Evolutionary conservation across 2,888 invertebrate genomes (phyloP).

Genomic region (Exephanes ischioxanthus): DNA sequence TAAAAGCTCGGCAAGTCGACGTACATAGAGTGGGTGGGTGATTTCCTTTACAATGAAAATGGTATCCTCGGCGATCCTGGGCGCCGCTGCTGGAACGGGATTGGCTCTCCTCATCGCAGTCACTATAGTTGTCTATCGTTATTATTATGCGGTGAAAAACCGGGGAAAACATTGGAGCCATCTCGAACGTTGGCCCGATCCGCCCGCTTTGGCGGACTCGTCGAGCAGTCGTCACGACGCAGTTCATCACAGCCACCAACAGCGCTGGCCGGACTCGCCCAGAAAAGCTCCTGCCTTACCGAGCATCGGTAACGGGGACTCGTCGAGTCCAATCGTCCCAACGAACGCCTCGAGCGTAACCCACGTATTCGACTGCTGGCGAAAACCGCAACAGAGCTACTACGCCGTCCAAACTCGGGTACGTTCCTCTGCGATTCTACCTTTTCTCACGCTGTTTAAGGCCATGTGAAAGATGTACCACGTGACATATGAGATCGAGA

Average conservation of each 20-base stretch:
- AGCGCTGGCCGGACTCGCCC: slow-evolving; percentile 22
- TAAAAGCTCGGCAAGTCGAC: not conserved
- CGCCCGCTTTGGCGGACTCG: slow-evolving; percentile 67
- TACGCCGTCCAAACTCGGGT: slow-evolving; percentile 78
- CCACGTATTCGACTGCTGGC: slow-evolving; percentile 76
- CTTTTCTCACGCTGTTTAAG: not conserved
- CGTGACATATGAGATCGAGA: no score
- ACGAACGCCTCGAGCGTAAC: slow-evolving; percentile 50
- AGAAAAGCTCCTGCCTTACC: not conserved
- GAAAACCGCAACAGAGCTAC: slow-evolving; percentile 76
- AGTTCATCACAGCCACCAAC: slow-evolving; percentile 61
- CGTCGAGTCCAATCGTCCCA: not conserved
- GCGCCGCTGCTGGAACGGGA: slow-evolving; percentile 89
- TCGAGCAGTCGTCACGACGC: slow-evolving; percentile 19
- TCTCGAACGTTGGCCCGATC: slow-evolving; percentile 86
- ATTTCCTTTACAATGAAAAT: slow-evolving; percentile 72
- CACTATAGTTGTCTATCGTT: slow-evolving; percentile 89
- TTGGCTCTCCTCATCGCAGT: slow-evolving; percentile 88
- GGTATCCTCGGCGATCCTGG: slow-evolving; percentile 89
- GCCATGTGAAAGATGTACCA: no score
- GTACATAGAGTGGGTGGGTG: not conserved
- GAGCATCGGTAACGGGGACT: not conserved
- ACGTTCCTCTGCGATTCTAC: slow-evolving; percentile 56
- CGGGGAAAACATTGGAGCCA: slow-evolving; percentile 88
- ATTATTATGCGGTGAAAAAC: slow-evolving; percentile 88